phyloP scores from a whole-genome alignment of 1,140 invertebrate species.

The Condylostylus longicornis region DNA sequence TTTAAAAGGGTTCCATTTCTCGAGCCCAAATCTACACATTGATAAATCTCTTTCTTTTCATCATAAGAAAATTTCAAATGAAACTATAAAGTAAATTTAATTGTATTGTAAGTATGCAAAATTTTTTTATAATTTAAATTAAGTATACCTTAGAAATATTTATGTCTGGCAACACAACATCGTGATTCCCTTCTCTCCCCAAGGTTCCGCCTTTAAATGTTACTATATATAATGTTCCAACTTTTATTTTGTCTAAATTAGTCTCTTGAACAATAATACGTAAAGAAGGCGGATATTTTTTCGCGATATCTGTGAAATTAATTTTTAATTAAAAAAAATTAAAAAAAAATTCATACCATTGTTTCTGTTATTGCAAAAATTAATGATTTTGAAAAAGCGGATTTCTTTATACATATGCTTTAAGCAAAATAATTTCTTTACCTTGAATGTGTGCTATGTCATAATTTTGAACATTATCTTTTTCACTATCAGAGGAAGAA shows the following conservation, averaged over 20 bases:
- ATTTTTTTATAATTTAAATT: not conserved
- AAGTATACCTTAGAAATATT: slow-evolving; percentile 59
- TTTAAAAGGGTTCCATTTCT: slow-evolving; percentile 78
- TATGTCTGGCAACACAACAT: slow-evolving; percentile 59
- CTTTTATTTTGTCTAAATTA: slow-evolving; percentile 44
- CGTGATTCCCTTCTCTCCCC: slow-evolving; percentile 63
- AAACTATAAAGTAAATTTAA: slow-evolving; percentile 37
- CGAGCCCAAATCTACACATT: slow-evolving; percentile 66
- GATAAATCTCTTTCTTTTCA: slow-evolving; percentile 42
- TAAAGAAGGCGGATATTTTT: slow-evolving; percentile 69
- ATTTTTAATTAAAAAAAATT: not conserved
- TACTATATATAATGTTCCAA: slow-evolving; percentile 68
- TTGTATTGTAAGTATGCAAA: not conserved
- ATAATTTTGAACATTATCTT: slow-evolving; percentile 5
- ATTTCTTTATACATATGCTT: not conserved
- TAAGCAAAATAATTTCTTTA: not conserved
- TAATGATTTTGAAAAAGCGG: slow-evolving; percentile 1
- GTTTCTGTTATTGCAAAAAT: not conserved
- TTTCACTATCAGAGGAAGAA: slow-evolving; percentile 34
- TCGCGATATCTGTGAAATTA: slow-evolving; percentile 45
- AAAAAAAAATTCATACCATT: not conserved
- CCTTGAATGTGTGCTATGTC: not conserved
- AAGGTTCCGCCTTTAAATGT: slow-evolving; percentile 73
- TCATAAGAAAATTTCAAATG: slow-evolving; percentile 62
- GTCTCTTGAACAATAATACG: slow-evolving; percentile 72